These are phyloP conservation scores for Thalassarche chlororhynchos DNA, from an alignment of 2,113 vertebrate genomes.

Conservation along the genomic window DNA sequence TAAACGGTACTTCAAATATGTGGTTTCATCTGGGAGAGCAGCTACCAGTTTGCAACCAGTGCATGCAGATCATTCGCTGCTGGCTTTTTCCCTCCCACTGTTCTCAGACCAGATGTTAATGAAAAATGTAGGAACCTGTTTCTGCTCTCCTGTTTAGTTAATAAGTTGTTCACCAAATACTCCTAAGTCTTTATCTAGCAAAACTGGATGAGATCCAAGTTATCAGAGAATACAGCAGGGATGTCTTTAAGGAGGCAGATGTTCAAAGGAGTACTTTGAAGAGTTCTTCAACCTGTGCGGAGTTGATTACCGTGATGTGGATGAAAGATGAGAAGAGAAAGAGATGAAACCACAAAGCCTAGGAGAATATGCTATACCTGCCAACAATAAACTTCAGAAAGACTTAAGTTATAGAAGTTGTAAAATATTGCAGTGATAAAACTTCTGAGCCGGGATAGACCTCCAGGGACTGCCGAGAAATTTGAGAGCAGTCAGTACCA, in stretches of 20 bases:
- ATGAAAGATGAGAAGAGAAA: constrained; percentile 49
- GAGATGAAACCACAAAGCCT: constrained; percentile 31
- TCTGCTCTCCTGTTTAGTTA: constrained; percentile 7
- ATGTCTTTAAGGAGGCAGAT: constrained; percentile 56
- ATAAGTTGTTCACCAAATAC: constrained; percentile 25
- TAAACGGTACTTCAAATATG: constrained; percentile 33
- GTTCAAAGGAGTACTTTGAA: constrained; percentile 59
- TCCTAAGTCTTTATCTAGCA: constrained; percentile 35
- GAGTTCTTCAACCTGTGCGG: neutral
- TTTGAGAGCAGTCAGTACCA: neutral
- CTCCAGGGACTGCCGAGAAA: neutral
- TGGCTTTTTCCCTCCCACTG: constrained; percentile 31
- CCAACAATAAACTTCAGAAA: constrained; percentile 48
- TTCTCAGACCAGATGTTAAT: constrained; percentile 47
- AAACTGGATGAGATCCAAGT: constrained; percentile 51
- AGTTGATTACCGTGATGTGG: constrained; percentile 22
- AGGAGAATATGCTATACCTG: constrained; percentile 31
- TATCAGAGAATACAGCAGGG: constrained; percentile 43
- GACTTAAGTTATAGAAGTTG: neutral
- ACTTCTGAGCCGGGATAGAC: neutral
- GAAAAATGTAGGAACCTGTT: constrained; percentile 28
- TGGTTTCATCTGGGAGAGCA: constrained; percentile 17
- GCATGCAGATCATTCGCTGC: neutral
- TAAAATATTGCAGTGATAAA: constrained; percentile 29
- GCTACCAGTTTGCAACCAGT: constrained; percentile 5